Evolutionary conservation across 2,888 invertebrate genomes (phyloP), one percentile per base, ranked within the genome.

Genomic region (Lasioglossum figueresi): DNA sequence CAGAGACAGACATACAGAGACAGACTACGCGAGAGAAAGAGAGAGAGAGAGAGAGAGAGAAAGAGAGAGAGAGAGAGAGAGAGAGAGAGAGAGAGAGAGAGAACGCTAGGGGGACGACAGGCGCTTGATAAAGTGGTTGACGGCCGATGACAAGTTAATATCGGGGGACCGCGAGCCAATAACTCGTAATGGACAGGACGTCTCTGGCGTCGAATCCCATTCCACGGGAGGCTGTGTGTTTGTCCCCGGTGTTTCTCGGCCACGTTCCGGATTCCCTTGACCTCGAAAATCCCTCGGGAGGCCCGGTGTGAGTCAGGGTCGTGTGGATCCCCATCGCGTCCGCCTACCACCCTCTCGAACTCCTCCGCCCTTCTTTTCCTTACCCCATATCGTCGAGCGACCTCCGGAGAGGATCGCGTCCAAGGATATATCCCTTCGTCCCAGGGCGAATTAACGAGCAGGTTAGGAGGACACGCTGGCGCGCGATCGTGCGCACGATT

Each of bases 281-380:
- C 91, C 91, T 91, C 91, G 88, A 91, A 91, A 91, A 88, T 89
- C 89, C 90, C 85, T 83, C 80, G 81, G 89, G 90, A 90, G 74
- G 70, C 66, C 77, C 48, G 79, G 83, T 31, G 70, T n/a, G 52
- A 85, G 87, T 88, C 89, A 89, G 89, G 88, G 88, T 88, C 89
- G 88, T 37, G 68, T 74, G 80, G 43, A 74, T 83, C 77, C 43
- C 72, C 52, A 43, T 71, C 43, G 52, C 31, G 34, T 16, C n/a
- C 66, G 8, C 34, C 66, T 66, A 23, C 68, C 56, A 40, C 66
- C 71, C 59, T 31, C 5, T 43, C 43, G 14, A 31, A 23, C 23
- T n/a, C 8, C 8, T 1, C 27, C 59, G 59, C 16, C 31, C 59
- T 31, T 63, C 59, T 31, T 63, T 63, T 63, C 31, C 31, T 27